Conservation (phyloP, 2,888 invertebrate species). For the Diaprepes abbreviatus region DNA sequence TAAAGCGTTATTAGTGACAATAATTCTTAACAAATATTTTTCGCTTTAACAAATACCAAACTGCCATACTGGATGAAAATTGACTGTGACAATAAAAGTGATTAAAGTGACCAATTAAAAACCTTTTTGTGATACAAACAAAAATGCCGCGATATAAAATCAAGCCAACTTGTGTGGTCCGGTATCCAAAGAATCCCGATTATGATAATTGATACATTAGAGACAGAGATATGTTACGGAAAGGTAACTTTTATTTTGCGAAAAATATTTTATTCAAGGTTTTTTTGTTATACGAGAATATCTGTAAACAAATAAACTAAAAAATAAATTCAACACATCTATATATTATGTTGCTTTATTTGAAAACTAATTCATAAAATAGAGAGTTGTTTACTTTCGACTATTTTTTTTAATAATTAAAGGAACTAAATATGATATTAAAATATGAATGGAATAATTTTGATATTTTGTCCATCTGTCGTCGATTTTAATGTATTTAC, state of each 20-base stretch:
- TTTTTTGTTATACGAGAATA: too few species aligned
- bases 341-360: too few species aligned
- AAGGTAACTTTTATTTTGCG: slow-evolving; percentile 18
- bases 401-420: too few species aligned
- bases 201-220: slow-evolving; percentile 44
- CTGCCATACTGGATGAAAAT: background rate
- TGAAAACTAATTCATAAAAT: too few species aligned
- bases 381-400: too few species aligned
- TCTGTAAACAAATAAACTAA: too few species aligned
- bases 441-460: too few species aligned
- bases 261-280: too few species aligned
- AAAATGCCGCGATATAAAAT: slow-evolving; percentile 44
- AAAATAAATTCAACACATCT: too few species aligned
- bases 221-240: slow-evolving; percentile 22
- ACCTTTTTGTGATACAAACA: slow-evolving; percentile 24
- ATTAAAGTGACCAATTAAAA: slow-evolving; percentile 36
- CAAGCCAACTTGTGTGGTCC: slow-evolving; percentile 44
- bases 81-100: slow-evolving; percentile 22
- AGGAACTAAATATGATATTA: too few species aligned
- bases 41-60: background rate
- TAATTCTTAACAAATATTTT: background rate
- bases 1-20: background rate
- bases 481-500: too few species aligned
- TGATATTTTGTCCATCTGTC: too few species aligned
- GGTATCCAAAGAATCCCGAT: slow-evolving; percentile 39